Conservation (phyloP, 53 echinoderm and acorn worm genomes). For the Crossaster papposus region DNA sequence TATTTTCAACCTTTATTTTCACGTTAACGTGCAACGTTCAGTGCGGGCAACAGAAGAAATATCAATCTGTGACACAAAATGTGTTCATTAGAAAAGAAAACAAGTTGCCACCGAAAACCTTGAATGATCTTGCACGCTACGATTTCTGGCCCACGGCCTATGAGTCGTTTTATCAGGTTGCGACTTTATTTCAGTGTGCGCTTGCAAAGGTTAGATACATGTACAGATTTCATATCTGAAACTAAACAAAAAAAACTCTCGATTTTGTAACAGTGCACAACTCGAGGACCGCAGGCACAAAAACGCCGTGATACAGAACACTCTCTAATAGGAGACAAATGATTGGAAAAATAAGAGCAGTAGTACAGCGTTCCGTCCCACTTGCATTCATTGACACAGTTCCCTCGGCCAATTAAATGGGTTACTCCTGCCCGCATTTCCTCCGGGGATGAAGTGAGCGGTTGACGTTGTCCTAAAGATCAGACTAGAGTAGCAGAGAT, state of each 20-base stretch:
- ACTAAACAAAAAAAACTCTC: not conserved
- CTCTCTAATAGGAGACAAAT: not conserved
- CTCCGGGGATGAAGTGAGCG: not conserved
- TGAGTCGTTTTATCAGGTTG: too few species aligned
- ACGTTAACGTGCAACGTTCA: too few species aligned
- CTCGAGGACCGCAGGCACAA: not conserved
- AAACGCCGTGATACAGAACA: not conserved
- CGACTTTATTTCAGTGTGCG: not conserved
- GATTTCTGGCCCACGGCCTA: too few species aligned
- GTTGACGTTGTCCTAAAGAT: not conserved
- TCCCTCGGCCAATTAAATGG: not conserved
- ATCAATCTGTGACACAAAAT: too few species aligned
- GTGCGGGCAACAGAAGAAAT: too few species aligned
- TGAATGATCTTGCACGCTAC: too few species aligned
- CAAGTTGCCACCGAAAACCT: too few species aligned
- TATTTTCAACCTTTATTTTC: too few species aligned
- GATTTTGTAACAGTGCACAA: not conserved
- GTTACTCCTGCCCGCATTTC: not conserved
- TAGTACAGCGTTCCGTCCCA: slow-evolving; percentile 16
- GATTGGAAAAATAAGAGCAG: not conserved
- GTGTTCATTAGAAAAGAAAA: too few species aligned
- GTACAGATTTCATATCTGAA: not conserved
- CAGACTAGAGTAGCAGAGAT: not conserved
- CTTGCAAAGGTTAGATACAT: not conserved
- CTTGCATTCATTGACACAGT: slow-evolving; percentile 48